A percentile compares a stretch with the other conserved stretches of the same genome.
Evolutionary conservation across 2,797 vertebrate species (phyloP).

Genomic region (Alca torda): DNA sequence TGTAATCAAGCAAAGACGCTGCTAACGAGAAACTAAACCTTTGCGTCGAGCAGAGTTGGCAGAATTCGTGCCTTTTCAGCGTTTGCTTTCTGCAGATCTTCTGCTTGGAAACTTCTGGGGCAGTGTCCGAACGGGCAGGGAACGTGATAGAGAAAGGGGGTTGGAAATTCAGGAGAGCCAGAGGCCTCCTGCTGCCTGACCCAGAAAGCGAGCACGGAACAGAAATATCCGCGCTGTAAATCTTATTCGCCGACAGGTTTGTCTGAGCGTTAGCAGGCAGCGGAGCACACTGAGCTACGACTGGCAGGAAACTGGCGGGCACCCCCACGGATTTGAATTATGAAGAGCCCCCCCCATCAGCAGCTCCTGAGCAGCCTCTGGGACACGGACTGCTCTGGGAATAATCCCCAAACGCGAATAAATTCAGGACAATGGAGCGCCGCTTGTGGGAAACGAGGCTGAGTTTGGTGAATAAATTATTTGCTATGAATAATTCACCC

Average conservation of each 20-base stretch:
- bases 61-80: not conserved
- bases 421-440: not conserved
- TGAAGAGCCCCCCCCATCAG: not conserved
- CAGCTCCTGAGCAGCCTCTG: not conserved
- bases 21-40: not conserved
- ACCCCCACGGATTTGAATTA: not conserved
- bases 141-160: accelerated
- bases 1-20: not conserved
- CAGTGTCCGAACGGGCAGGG: not conserved
- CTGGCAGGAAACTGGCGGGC: not conserved
- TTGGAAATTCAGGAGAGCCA: not conserved
- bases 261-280: not conserved
- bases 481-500: conserved; percentile 54
- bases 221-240: not conserved
- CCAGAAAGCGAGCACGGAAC: not conserved
- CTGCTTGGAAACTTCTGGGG: not conserved
- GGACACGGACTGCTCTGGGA: not conserved
- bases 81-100: not conserved
- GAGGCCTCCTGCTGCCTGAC: not conserved
- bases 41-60: not conserved
- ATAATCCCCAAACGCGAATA: not conserved
- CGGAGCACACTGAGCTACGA: not conserved
- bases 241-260: not conserved
- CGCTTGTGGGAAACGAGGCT: not conserved
- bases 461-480: conserved; percentile 47